Conservation (phyloP, 2,797 vertebrate genomes). For the Pygocentrus nattereri region DNA sequence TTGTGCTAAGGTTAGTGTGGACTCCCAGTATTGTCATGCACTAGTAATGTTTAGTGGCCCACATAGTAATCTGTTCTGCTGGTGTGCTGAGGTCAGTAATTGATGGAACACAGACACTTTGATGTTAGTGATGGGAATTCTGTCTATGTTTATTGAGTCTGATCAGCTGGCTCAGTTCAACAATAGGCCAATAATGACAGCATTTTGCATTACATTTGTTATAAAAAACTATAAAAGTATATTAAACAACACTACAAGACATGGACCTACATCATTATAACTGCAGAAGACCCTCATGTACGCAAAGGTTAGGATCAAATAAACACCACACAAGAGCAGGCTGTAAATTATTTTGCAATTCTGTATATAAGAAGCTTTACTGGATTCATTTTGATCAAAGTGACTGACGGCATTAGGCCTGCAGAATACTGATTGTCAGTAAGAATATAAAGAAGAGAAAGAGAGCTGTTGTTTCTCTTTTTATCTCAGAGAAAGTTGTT, state of each 20-base stretch:
- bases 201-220: not conserved
- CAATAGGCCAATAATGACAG: too few species aligned
- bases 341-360: not conserved
- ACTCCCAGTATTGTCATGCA: slow-evolving; percentile 55
- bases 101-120: slow-evolving; percentile 11
- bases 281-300: not conserved
- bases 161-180: not conserved
- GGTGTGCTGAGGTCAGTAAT: slow-evolving; percentile 5
- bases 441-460: not conserved
- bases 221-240: too few species aligned
- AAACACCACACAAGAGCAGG: not conserved
- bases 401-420: not conserved
- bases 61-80: slow-evolving; percentile 58
- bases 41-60: slow-evolving; percentile 54
- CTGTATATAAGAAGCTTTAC: not conserved
- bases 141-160: not conserved
- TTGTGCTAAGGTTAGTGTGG: slow-evolving; percentile 41
- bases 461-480: too few species aligned
- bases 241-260: too few species aligned
- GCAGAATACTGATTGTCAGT: too few species aligned
- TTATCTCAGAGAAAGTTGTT: too few species aligned
- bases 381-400: not conserved
- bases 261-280: not conserved
- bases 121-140: not conserved
- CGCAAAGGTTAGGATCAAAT: not conserved